A percentile compares a stretch with the other conserved stretches of the same genome.
phyloP scores from a whole-genome alignment of 2,797 vertebrate genomes.

The Lithobates sylvaticus region DNA sequence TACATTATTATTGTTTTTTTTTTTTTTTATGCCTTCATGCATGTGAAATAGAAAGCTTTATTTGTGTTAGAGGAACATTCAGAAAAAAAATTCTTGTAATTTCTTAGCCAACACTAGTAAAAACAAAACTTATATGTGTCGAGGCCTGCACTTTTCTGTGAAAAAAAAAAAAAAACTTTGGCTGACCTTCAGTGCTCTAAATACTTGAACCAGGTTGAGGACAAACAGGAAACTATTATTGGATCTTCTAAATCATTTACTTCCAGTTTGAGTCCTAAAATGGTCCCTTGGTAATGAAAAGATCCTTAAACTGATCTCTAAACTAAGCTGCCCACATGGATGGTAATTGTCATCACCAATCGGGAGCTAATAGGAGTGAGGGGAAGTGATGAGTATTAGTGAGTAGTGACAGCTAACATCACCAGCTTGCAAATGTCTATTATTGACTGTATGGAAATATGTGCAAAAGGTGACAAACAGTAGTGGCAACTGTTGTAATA shows the following conservation, averaged over 20 bases:
- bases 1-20: too few relatives aligned
- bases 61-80: background rate
- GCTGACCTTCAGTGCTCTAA: background rate
- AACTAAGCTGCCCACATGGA: background rate
- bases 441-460: background rate
- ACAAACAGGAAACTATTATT: background rate
- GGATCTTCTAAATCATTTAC: background rate
- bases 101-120: background rate
- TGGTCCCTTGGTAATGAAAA: background rate
- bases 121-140: background rate
- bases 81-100: background rate
- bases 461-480: background rate
- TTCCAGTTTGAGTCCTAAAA: background rate
- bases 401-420: too few relatives aligned
- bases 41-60: background rate
- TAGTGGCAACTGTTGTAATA: background rate
- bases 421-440: background rate
- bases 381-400: background rate
- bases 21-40: too few relatives aligned
- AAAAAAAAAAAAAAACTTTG: background rate
- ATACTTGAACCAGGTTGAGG: background rate
- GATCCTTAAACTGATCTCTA: background rate
- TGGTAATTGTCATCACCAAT: background rate
- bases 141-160: background rate
- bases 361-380: background rate